These are phyloP conservation scores for Montifringilla adamsi DNA, from an alignment of 2,113 vertebrate genomes.

Conservation along the genomic window DNA sequence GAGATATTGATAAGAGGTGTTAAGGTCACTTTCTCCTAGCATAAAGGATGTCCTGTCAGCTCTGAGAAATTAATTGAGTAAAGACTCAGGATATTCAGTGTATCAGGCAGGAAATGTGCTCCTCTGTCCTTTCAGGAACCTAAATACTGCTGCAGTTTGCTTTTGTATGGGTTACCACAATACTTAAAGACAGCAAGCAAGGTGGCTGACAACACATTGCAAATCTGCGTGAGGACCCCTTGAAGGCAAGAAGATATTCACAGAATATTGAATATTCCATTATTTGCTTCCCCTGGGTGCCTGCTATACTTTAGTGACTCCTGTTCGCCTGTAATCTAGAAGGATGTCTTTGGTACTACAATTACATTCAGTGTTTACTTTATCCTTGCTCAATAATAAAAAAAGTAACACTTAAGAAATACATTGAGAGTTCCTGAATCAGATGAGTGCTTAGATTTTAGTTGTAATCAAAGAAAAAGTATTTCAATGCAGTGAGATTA, in stretches of 20 bases:
- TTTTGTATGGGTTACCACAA: not conserved
- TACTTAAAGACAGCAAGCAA: not conserved
- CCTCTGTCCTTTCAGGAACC: not conserved
- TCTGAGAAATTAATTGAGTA: not conserved
- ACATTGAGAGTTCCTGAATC: not conserved
- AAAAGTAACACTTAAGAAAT: not conserved
- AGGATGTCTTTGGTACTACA: not conserved
- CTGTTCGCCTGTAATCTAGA: not conserved
- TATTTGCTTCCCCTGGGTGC: not conserved
- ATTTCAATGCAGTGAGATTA: not conserved
- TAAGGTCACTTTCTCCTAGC: not conserved
- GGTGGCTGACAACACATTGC: not conserved
- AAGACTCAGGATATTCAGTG: not conserved
- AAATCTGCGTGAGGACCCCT: not conserved
- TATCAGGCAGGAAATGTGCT: not conserved
- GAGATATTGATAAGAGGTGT: not conserved
- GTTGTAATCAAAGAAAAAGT: not conserved
- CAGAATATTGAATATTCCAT: not conserved
- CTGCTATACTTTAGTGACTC: not conserved
- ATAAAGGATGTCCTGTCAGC: not conserved
- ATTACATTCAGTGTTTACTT: not conserved
- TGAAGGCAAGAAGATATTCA: not conserved
- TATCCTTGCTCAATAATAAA: not conserved
- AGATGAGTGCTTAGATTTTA: not conserved
- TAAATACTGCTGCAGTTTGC: not conserved